Base-by-base conservation (phyloP, 2,888 invertebrate genomes). In the Eudemis profundana region DNA sequence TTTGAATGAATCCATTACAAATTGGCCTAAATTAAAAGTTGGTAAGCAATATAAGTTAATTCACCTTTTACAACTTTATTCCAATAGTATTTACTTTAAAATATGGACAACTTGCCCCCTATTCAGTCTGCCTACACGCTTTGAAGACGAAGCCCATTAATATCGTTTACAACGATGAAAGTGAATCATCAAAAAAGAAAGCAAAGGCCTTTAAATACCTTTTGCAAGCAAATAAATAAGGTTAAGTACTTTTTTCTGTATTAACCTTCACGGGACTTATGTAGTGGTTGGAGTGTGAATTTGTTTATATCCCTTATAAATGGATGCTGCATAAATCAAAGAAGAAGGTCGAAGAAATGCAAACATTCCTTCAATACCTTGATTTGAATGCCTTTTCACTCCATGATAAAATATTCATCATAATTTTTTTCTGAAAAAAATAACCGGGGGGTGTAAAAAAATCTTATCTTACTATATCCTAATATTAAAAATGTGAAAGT, bases 311-410 rank as follows among this genome's bases (percentile, higher is more conserved):
- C 53, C 53, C 38, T 53, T 14, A 60, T 65, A 65, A 65, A 60
- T 47, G 59, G 47, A 46, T 21, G 51, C 46, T 51, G 21, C 60
- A 65, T 60, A 53, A 60, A 65, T 65, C 50, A 19, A 65, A 38
- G 60, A 65, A 60, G 29, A 53, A 59, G 65, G 65, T 40, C 50
- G 60, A 65, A 65, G 46, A 60, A 51, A 56, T 29, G 27, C 49
- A 49, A 44, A 65, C 44, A 33, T 49, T 47, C 46, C 40, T 46
- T 44, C 36, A 23, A 33, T 47, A 47, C 33, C 46, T n/a, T n/a
- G n/a, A n/a, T 53, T 65, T 65, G 60, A 60, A 60, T 53, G 29
- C 65, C 59, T 60, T n/a, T 65, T 65, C 65, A 65, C 65, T 59
- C 53, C 36, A 19, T 38, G 38, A 47, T 60, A 40, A 60, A 65